A percentile compares a stretch with the other conserved stretches of the same genome.
Conservation (phyloP, 2,888 invertebrate genomes). For the Brenthis daphne region DNA sequence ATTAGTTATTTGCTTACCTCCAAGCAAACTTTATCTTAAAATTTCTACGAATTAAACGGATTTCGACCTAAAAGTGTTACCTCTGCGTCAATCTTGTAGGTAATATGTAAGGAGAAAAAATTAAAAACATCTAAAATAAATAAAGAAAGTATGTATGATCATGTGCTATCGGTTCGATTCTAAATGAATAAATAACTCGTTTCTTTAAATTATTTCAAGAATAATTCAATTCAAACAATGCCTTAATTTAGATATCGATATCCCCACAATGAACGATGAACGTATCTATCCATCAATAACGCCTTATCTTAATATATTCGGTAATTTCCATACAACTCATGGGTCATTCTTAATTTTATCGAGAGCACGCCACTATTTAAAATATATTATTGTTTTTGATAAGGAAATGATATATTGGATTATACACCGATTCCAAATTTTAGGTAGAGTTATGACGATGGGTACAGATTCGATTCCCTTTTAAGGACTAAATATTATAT, state of each 20-base stretch:
- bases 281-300: conserved; percentile 24
- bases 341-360: conserved; percentile 4
- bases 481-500: no score
- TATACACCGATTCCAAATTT: conserved; percentile 4
- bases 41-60: no score
- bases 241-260: conserved; percentile 21
- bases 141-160: no score
- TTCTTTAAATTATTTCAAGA: not conserved
- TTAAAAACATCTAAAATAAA: no score
- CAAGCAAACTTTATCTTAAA: no score
- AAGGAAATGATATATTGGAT: not conserved
- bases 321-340: conserved; percentile 18
- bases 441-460: not conserved
- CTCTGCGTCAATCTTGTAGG: no score
- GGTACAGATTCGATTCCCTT: no score
- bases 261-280: conserved; percentile 23
- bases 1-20: no score
- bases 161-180: no score
- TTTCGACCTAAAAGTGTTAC: no score
- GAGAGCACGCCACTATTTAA: conserved; percentile 9
- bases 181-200: not conserved
- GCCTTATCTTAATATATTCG: conserved; percentile 20
- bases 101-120: no score
- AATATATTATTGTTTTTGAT: conserved; percentile 11
- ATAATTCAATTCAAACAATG: conserved; percentile 15